Percentiles rank a stretch among this genome's conserved stretches.
These are phyloP conservation scores for Moxostoma hubbsi DNA, from an alignment of 2,797 vertebrate genomes.

Conservation along the genomic window DNA sequence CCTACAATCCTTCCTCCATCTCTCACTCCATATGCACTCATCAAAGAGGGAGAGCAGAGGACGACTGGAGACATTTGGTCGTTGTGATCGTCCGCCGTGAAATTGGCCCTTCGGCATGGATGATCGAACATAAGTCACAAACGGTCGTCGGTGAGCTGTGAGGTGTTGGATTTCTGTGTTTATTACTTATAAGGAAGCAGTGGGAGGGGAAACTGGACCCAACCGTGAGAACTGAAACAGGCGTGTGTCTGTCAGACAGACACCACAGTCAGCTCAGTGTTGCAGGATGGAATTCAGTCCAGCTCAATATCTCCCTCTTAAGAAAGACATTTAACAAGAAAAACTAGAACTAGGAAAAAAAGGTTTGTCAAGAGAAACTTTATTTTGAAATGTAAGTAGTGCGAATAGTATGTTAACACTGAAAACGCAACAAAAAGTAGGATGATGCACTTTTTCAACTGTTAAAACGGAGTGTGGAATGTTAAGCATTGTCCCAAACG, in stretches of 20 bases:
- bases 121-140: constrained; percentile 43
- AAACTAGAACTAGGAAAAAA: too few species aligned
- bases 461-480: too few species aligned
- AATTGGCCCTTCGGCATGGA: constrained; percentile 48
- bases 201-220: constrained; percentile 42
- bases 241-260: constrained; percentile 20
- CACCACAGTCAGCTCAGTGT: constrained; percentile 4
- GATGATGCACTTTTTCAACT: too few species aligned
- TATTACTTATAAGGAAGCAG: constrained; percentile 52
- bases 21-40: constrained; percentile 41
- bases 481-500: too few species aligned
- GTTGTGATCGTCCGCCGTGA: constrained; percentile 52
- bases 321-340: too few species aligned
- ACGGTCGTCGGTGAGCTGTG: constrained; percentile 1
- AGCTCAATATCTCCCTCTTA: background rate
- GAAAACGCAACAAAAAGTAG: too few species aligned
- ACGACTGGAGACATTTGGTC: constrained; percentile 45
- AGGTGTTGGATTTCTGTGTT: constrained; percentile 43
- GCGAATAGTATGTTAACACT: too few species aligned
- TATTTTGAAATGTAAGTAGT: too few species aligned
- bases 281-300: background rate
- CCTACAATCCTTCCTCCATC: constrained; percentile 39
- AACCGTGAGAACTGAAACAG: constrained; percentile 30
- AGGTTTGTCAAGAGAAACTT: too few species aligned
- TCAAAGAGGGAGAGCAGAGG: constrained; percentile 33